Base-by-base conservation (phyloP, 2,797 vertebrate species). In the Gallinago stenura region DNA sequence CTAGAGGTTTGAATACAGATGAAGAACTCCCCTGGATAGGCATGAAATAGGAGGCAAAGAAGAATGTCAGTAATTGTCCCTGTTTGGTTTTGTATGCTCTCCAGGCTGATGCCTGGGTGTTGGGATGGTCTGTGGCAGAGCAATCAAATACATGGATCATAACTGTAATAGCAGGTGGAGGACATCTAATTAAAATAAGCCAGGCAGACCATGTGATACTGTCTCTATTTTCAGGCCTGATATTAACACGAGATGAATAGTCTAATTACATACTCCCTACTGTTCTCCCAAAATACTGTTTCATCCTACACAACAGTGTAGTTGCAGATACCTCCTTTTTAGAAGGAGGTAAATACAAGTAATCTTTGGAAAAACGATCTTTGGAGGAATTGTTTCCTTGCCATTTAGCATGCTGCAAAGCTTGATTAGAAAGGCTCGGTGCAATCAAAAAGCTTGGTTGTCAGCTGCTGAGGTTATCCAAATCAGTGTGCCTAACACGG, bases 181-280 rank as follows among this genome's bases (percentile, higher is more conserved):
- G 78, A 80, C 48, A 77, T 66, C 73, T 82, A 68, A 87, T 85
- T 91, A 79, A 96, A 96, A 83, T 39, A 66, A 94, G 31, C 31
- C 51, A 53, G 66, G 87, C 48, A 64, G 41, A 24, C 57, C 10
- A 0, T 91, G 62, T 95, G 91, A 90, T 77, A 46, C 70, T 72
- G 33, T 70, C 88, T 94, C 85, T 97, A 71, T 95, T 95, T 96
- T 69, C 83, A 94, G 77, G 41, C 31, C 48, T 91, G 80, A 93
- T 88, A 84, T 87, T 89, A 94, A 84, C 54, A 68, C 11, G 48
- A 91, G 84, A 95, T 89, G 64, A 90, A 89, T 87, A 1, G 62
- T 73, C 83, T 90, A 90, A 96, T 95, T 95, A 79, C 17, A 39
- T 68, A n/a, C 85, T 94, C 76, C 76, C 77, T 87, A 83, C 70